Percentiles rank a stretch among this genome's conserved stretches.
Conservation (phyloP, 2,113 vertebrate genomes). For the Myodes glareolus region DNA sequence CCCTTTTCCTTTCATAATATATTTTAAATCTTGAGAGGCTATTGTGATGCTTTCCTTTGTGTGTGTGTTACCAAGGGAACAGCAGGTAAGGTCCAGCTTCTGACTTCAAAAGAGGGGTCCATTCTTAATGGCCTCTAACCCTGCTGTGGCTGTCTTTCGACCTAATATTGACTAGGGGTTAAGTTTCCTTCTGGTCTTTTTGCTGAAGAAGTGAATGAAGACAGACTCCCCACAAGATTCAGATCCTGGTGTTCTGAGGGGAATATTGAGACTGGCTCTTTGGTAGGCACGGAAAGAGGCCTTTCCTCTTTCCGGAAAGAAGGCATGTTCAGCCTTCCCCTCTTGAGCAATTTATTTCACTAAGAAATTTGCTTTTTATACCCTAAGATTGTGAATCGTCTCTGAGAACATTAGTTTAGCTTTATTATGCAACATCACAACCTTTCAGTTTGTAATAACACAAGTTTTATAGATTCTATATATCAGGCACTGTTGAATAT, state of each 20-base stretch:
- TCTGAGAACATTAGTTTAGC: conserved; percentile 68
- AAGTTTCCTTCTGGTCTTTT: conserved; percentile 23
- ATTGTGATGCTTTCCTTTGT: background rate
- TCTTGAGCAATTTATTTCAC: conserved; percentile 58
- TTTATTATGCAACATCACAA: conserved; percentile 77
- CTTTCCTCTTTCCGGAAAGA: no score
- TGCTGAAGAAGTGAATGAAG: conserved; percentile 15
- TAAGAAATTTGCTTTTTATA: conserved; percentile 45
- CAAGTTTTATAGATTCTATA: conserved; percentile 76
- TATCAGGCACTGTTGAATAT: conserved; percentile 65
- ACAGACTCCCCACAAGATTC: background rate
- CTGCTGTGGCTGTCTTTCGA: background rate
- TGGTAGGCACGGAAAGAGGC: conserved; percentile 27
- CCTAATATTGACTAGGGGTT: conserved; percentile 66
- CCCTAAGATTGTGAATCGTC: conserved; percentile 47
- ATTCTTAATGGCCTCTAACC: background rate
- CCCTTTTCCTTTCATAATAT: background rate
- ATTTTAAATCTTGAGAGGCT: background rate
- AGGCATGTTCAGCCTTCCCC: conserved; percentile 53
- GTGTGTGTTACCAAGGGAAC: background rate
- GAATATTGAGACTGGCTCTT: conserved; percentile 22
- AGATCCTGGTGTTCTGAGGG: background rate
- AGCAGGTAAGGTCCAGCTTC: background rate
- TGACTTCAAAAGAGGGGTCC: background rate
- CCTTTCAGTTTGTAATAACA: conserved; percentile 78